Base-by-base conservation (phyloP, 1,140 invertebrate species). In the Pemphigus obesinymphae region DNA sequence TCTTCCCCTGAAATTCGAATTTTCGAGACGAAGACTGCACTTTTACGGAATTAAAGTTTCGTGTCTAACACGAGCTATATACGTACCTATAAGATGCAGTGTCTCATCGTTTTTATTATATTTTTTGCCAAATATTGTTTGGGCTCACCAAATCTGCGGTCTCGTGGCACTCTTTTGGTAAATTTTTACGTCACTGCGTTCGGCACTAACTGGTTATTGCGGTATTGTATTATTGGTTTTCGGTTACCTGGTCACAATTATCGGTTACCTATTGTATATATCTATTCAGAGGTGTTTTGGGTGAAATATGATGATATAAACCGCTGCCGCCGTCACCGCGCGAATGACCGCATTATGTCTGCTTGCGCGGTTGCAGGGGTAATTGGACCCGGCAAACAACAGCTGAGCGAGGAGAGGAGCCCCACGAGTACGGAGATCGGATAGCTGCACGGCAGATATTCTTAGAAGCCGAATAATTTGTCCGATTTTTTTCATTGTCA, bases 161-260 rank as follows among this genome's bases (percentile, higher is more conserved):
- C n/a, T n/a, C n/a, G n/a, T n/a, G n/a, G n/a, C n/a, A n/a, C n/a
- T n/a, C n/a, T n/a, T n/a, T n/a, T n/a, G n/a, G n/a, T n/a, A n/a
- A n/a, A n/a, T n/a, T n/a, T n/a, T n/a, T n/a, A n/a, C n/a, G n/a
- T n/a, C n/a, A n/a, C n/a, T n/a, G n/a, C n/a, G n/a, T n/a, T n/a
- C n/a, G 3, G 20, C 17, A 2, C 15, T n/a, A 66, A 23, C 66
- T 68, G 37, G 34, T 68, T 68, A 15, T 17, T 15, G 6, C 61
- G 29, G 29, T 23, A 43, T 37, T n/a, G 23, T 40, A 66, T 23
- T 26, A 29, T 80, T 26, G 34, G 53, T 80, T 61, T 80, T 80
- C 55, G 76, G 76, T 80, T 80, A 80, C 76, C 37, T 31, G 37
- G 76, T 80, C 34, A 63, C 76, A 80, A 80, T 80, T 58, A 78